A percentile compares a stretch with the other conserved stretches of the same genome.
phyloP scores from a whole-genome alignment of 2,888 invertebrate species.

The Ochropleura leucogaster region DNA sequence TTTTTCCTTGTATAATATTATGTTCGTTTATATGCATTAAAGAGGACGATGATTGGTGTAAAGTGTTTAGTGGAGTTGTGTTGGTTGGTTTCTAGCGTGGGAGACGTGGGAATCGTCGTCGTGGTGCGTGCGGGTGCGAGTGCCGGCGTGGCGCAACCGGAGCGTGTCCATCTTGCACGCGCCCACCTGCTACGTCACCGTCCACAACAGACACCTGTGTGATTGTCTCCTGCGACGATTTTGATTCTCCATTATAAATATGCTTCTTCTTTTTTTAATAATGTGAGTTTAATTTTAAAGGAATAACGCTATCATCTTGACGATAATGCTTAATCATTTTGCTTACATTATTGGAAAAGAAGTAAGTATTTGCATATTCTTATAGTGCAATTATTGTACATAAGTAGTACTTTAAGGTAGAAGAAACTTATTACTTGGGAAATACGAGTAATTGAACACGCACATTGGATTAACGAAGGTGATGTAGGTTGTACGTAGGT shows the following conservation, averaged over 20 bases:
- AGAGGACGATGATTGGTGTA: slow-evolving; percentile 33
- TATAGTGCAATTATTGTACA: slow-evolving; percentile 27
- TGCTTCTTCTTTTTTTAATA: background rate
- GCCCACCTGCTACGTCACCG: slow-evolving; percentile 80
- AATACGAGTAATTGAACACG: slow-evolving; percentile 35
- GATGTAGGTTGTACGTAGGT: background rate
- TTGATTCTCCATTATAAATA: slow-evolving; percentile 29
- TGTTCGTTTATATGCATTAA: slow-evolving; percentile 23
- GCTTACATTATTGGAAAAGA: slow-evolving; percentile 19
- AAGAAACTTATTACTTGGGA: background rate
- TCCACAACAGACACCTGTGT: slow-evolving; percentile 76
- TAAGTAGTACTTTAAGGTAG: background rate
- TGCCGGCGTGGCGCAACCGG: slow-evolving; percentile 77
- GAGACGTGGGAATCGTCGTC: slow-evolving; percentile 71
- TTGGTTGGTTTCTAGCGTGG: slow-evolving; percentile 77
- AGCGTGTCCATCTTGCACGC: slow-evolving; percentile 79
- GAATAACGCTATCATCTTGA: background rate
- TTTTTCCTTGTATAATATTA: slow-evolving; percentile 43
- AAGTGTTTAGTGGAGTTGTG: slow-evolving; percentile 60
- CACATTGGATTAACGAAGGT: slow-evolving; percentile 28
- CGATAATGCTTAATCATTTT: slow-evolving; percentile 1
- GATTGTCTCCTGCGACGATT: slow-evolving; percentile 77
- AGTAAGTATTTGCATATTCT: slow-evolving; percentile 3
- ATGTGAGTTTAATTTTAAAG: background rate
- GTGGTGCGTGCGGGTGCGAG: slow-evolving; percentile 72